Evolutionary conservation across 2,797 vertebrate species (phyloP).

Genomic region (Anabacerthia variegaticeps): DNA sequence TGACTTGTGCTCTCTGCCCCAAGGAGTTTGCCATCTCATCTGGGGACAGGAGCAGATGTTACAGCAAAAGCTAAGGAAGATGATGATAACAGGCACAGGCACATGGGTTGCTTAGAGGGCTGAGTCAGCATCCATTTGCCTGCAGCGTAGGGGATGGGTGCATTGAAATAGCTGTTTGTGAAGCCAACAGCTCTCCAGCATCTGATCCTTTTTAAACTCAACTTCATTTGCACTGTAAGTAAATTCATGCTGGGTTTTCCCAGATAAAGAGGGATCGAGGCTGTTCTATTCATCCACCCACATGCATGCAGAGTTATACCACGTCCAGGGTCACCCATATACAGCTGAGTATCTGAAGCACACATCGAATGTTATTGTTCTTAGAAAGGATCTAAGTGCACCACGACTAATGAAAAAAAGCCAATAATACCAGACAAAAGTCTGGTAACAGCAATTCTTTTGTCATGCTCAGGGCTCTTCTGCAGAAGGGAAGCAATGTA

Average conservation of each 20-base stretch:
- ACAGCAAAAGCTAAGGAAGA: neutral
- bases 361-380: neutral
- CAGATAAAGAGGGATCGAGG: neutral
- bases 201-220: neutral
- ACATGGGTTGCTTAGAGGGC: neutral
- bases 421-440: neutral
- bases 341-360: neutral
- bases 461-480: neutral
- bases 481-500: accelerated
- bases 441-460: neutral
- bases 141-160: accelerated
- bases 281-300: neutral
- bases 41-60: neutral
- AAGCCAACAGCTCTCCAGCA: neutral
- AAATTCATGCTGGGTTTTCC: neutral
- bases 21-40: neutral
- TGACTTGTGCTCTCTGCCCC: neutral
- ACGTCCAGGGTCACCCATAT: neutral
- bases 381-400: neutral
- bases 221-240: neutral
- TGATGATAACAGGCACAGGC: neutral
- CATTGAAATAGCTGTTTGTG: neutral
- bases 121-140: neutral
- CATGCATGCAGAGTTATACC: neutral
- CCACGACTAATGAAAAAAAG: neutral